These are phyloP conservation scores for Dasyornis broadbenti DNA, from an alignment of 2,113 vertebrate genomes.

Conservation along the genomic window DNA sequence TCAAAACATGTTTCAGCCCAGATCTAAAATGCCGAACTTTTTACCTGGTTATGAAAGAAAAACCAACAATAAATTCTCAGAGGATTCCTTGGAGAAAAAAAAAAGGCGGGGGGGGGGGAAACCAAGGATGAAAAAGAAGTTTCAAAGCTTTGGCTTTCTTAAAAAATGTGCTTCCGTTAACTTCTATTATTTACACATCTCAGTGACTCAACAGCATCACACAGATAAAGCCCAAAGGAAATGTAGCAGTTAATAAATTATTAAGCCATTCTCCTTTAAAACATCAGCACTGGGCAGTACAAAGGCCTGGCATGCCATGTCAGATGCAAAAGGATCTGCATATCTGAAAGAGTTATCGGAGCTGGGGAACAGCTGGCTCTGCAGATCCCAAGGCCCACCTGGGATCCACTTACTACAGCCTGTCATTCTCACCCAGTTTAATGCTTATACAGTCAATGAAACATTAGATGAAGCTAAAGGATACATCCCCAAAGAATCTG, in stretches of 20 bases:
- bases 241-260: slow-evolving; percentile 70
- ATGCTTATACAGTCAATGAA: slow-evolving; percentile 67
- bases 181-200: slow-evolving; percentile 41
- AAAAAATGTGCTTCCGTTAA: slow-evolving; percentile 18
- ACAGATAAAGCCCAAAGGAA: slow-evolving; percentile 67
- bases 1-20: background rate
- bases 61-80: slow-evolving; percentile 19
- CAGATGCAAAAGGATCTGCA: slow-evolving; percentile 64
- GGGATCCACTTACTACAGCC: slow-evolving; percentile 62
- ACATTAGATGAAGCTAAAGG: slow-evolving; percentile 61
- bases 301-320: slow-evolving; percentile 56
- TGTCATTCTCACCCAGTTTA: slow-evolving; percentile 48
- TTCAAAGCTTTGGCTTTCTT: background rate
- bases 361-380: slow-evolving; percentile 67
- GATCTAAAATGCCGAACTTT: background rate
- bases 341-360: slow-evolving; percentile 58
- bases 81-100: background rate
- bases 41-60: background rate
- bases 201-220: slow-evolving; percentile 47
- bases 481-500: slow-evolving; percentile 56
- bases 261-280: slow-evolving; percentile 54
- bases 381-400: slow-evolving; percentile 62
- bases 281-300: slow-evolving; percentile 57
- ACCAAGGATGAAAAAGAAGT: background rate
- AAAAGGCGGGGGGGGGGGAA: background rate